phyloP scores from a whole-genome alignment of 2,888 invertebrate genomes.

The Ethmia dodecea region DNA sequence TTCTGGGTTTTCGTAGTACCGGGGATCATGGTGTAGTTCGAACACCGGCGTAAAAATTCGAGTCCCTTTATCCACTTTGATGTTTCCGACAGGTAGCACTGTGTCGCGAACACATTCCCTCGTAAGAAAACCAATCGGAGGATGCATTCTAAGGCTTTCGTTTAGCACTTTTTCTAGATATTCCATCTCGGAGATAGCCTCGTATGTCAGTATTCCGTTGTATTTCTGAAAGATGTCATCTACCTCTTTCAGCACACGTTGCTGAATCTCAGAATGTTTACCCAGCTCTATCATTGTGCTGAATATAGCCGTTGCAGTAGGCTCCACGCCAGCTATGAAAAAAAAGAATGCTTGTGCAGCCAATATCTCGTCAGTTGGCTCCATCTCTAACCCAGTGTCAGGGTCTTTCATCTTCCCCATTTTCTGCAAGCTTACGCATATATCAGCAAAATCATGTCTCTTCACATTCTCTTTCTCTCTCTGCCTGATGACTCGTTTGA shows the following conservation, averaged over 20 bases:
- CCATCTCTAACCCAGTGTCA: slow-evolving; percentile 35
- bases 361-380: slow-evolving; percentile 46
- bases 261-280: slow-evolving; percentile 37
- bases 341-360: slow-evolving; percentile 56
- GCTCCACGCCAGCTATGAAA: slow-evolving; percentile 55
- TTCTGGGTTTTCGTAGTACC: slow-evolving; percentile 56
- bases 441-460: slow-evolving; percentile 48
- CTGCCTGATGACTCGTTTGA: slow-evolving; percentile 40
- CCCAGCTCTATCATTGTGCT: slow-evolving; percentile 44
- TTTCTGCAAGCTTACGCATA: slow-evolving; percentile 45
- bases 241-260: slow-evolving; percentile 46
- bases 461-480: slow-evolving; percentile 35
- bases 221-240: slow-evolving; percentile 32
- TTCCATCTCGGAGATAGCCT: slow-evolving; percentile 35
- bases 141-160: slow-evolving; percentile 42
- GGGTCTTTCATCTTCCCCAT: slow-evolving; percentile 36
- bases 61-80: slow-evolving; percentile 42
- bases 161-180: slow-evolving; percentile 44
- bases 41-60: slow-evolving; percentile 40
- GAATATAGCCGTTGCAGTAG: slow-evolving; percentile 44
- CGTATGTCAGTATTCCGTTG: slow-evolving; percentile 34
- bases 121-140: slow-evolving; percentile 38
- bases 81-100: slow-evolving; percentile 44
- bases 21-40: slow-evolving; percentile 54
- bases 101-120: slow-evolving; percentile 38